A percentile compares a stretch with the other conserved stretches of the same genome.
phyloP scores from a whole-genome alignment of 2,113 vertebrate species.

The Lipotes vexillifer region DNA sequence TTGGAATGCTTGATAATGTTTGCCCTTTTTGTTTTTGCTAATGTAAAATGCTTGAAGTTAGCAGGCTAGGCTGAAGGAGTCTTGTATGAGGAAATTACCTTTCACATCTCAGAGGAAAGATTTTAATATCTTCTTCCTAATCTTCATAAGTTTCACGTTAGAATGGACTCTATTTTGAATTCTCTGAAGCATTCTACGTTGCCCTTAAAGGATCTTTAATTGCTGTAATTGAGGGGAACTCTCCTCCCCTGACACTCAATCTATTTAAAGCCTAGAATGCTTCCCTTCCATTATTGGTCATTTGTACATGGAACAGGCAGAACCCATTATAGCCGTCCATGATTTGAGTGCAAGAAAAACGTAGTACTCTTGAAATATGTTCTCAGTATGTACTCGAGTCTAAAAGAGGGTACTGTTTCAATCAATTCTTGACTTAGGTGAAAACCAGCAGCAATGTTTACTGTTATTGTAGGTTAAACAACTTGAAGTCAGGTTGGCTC shows the following conservation, averaged over 20 bases:
- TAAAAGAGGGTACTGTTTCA: neutral
- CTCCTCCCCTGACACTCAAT: neutral
- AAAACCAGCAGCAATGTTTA: neutral
- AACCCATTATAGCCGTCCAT: neutral
- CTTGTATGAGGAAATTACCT: neutral
- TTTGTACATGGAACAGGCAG: neutral
- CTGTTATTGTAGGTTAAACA: neutral
- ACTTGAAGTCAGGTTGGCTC: neutral
- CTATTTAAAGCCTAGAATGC: constrained; percentile 50
- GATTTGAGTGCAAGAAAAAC: neutral
- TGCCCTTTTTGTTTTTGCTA: constrained; percentile 5
- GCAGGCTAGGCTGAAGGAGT: neutral
- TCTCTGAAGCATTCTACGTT: neutral
- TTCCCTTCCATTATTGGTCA: neutral
- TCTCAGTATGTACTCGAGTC: neutral
- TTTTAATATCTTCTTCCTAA: constrained; percentile 19
- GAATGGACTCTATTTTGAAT: constrained; percentile 19
- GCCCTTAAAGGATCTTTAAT: constrained; percentile 11
- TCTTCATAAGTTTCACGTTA: neutral
- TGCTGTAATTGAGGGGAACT: neutral
- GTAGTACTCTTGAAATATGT: neutral
- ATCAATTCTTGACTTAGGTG: neutral
- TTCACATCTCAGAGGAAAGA: neutral
- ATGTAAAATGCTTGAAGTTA: constrained; percentile 14
- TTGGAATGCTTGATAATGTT: constrained; percentile 32